These are phyloP conservation scores for Amphimallon solstitiale DNA, from an alignment of 2,888 invertebrate genomes.

Conservation along the genomic window DNA sequence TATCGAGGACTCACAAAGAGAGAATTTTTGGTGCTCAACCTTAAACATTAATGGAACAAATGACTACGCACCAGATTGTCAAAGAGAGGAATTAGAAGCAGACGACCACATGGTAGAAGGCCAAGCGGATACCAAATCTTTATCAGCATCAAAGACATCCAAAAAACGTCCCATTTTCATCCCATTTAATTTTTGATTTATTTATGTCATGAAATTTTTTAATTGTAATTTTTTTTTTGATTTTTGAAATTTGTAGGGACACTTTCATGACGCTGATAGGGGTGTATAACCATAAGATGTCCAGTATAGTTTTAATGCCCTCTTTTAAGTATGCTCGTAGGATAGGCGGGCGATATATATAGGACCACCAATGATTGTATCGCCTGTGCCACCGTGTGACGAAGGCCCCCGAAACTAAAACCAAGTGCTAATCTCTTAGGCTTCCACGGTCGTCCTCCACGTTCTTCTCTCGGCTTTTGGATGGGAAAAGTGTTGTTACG, in stretches of 20 bases:
- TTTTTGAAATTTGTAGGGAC: conserved; percentile 34
- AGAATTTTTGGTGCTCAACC: no score
- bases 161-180: conserved; percentile 1
- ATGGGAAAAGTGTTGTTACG: no score
- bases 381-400: conserved; percentile 34
- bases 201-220: conserved; percentile 36
- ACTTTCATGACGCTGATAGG: conserved; percentile 6
- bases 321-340: no score
- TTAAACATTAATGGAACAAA: no score
- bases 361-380: conserved; percentile 26
- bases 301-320: not conserved
- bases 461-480: no score
- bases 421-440: no score
- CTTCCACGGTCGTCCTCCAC: no score
- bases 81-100: no score
- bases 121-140: no score
- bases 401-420: conserved; percentile 8
- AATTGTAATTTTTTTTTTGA: conserved; percentile 33
- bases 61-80: no score
- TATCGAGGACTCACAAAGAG: no score
- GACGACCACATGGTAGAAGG: no score
- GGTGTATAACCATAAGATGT: conserved; percentile 18
- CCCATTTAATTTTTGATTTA: conserved; percentile 32
- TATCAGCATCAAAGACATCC: not conserved
- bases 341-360: conserved; percentile 9